These are phyloP conservation scores for Euleptes europaea DNA, from an alignment of 2,113 vertebrate species.

Conservation along the genomic window DNA sequence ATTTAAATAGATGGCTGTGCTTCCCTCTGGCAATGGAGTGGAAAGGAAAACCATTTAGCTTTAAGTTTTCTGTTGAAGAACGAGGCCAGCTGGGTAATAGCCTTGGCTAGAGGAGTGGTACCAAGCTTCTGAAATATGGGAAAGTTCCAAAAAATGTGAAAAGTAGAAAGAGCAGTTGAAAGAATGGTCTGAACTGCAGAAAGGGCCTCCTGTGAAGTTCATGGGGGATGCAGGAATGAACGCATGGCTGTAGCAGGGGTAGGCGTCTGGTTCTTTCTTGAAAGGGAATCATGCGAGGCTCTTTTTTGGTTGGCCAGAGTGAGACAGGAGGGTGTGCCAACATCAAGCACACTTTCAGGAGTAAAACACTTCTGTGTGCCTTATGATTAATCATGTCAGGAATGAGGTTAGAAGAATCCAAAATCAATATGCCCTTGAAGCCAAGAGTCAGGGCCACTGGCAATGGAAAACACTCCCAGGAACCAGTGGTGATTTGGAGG, in stretches of 20 bases:
- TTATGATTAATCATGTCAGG: slow-evolving; percentile 41
- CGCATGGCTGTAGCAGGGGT: background rate
- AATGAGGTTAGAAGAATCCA: slow-evolving; percentile 56
- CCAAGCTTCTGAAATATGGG: background rate
- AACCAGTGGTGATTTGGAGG: slow-evolving; percentile 44
- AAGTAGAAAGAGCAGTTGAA: background rate
- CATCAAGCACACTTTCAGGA: slow-evolving; percentile 21
- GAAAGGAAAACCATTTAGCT: background rate
- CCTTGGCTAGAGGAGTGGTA: background rate
- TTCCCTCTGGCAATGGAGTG: background rate
- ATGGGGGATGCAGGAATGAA: background rate
- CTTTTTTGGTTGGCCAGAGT: slow-evolving; percentile 15
- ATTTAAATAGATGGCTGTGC: background rate
- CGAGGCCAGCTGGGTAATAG: background rate
- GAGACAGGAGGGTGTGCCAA: slow-evolving; percentile 39
- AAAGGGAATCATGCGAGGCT: accelerated
- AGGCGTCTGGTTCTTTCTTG: background rate
- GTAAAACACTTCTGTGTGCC: slow-evolving; percentile 44
- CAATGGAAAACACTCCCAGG: slow-evolving; percentile 34
- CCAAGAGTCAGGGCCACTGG: slow-evolving; percentile 36
- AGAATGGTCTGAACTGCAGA: background rate
- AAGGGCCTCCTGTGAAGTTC: background rate
- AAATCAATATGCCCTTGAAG: slow-evolving; percentile 54
- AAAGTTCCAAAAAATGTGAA: background rate
- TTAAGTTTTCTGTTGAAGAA: background rate